These are phyloP conservation scores for Phylloscopus whistleri DNA, from an alignment of 2,113 vertebrate species.

Conservation along the genomic window DNA sequence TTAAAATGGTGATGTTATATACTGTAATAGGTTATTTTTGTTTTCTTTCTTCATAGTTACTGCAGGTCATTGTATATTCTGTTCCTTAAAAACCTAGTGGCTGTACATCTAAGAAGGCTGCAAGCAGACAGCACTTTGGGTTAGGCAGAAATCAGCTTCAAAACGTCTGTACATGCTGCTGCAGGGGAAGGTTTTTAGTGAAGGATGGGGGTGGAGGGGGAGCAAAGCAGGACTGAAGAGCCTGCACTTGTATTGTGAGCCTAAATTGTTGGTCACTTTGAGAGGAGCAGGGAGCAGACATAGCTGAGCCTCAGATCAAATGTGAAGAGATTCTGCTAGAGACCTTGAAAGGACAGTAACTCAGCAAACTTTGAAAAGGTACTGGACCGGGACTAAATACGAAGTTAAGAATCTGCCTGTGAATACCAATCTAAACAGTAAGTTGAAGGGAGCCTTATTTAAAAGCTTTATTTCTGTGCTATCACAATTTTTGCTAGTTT, in stretches of 20 bases:
- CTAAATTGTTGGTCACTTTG: neutral
- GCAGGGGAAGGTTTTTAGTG: neutral
- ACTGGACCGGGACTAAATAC: neutral
- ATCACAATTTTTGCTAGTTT: neutral
- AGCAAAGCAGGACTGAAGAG: neutral
- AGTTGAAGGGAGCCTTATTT: neutral
- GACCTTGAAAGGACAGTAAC: neutral
- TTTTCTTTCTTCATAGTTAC: neutral
- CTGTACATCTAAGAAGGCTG: neutral
- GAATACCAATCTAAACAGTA: neutral
- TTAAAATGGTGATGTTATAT: neutral
- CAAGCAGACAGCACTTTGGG: neutral
- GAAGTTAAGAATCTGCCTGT: neutral
- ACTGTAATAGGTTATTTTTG: neutral
- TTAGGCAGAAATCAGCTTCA: neutral
- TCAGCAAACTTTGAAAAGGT: neutral
- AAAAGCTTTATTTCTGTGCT: neutral
- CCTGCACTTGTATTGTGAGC: neutral
- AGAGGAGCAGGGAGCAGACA: neutral
- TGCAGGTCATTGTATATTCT: neutral
- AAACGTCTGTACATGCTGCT: rapidly evolving
- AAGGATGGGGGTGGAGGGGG: neutral
- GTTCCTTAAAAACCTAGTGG: neutral
- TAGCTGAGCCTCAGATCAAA: neutral
- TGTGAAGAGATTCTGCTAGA: neutral